phyloP scores from a whole-genome alignment of 2,113 vertebrate species.

The Laterallus jamaicensis region DNA sequence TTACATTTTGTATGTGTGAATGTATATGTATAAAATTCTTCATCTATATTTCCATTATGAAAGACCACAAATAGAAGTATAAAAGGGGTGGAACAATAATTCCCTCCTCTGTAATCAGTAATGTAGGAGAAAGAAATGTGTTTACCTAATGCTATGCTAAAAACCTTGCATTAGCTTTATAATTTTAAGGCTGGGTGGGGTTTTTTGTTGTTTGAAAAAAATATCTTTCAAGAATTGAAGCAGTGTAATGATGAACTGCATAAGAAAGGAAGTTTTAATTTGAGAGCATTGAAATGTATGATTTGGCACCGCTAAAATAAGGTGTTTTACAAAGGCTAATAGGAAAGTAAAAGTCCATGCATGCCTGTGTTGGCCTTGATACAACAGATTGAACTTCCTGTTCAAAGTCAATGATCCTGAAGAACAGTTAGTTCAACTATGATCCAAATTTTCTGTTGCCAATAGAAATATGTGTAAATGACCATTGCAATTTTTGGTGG shows the following conservation, averaged over 20 bases:
- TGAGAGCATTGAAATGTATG: not conserved
- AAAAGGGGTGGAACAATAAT: not conserved
- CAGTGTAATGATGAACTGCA: not conserved
- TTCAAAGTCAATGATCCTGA: not conserved
- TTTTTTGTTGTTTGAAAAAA: not conserved
- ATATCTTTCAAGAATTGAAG: not conserved
- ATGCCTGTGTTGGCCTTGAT: not conserved
- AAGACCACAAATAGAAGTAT: not conserved
- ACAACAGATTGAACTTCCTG: not conserved
- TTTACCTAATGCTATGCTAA: not conserved
- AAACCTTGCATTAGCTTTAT: not conserved
- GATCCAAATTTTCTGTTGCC: not conserved
- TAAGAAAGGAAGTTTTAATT: not conserved
- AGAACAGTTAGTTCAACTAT: not conserved
- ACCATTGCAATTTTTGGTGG: not conserved
- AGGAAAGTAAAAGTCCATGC: not conserved
- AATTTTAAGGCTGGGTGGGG: not conserved
- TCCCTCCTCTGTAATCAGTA: accelerated
- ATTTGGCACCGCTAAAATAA: not conserved
- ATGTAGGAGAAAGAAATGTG: not conserved
- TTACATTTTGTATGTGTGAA: not conserved
- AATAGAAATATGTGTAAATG: not conserved
- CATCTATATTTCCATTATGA: not conserved
- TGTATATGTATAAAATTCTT: not conserved
- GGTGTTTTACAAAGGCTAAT: not conserved